Conservation (phyloP, 2,888 invertebrate species). For the Craniophora ligustri region DNA sequence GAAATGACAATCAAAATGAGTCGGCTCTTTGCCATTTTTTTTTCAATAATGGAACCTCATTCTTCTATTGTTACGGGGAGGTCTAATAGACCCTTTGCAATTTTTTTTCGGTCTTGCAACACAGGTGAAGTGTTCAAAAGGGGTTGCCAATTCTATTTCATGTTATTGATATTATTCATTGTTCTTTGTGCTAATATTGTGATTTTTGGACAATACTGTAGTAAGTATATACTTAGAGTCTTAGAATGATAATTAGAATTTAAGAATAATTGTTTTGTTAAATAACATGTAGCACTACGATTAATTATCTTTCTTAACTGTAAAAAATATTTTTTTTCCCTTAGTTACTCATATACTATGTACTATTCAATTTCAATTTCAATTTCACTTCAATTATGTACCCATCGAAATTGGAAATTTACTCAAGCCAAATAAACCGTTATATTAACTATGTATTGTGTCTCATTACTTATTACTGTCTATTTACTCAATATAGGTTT, state of each 20-base stretch:
- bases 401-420: no score
- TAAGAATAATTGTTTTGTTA: no score
- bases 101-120: slow-evolving; percentile 66
- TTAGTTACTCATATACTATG: no score
- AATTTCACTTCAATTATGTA: no score
- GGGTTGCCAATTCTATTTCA: slow-evolving; percentile 63
- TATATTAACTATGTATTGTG: no score
- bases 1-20: slow-evolving; percentile 72
- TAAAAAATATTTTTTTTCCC: no score
- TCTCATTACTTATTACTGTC: no score
- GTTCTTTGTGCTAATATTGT: slow-evolving; percentile 52
- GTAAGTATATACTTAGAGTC: neutral
- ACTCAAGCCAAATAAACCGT: no score
- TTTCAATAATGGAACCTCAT: slow-evolving; percentile 65
- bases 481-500: no score
- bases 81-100: slow-evolving; percentile 71
- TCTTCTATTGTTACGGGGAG: slow-evolving; percentile 76
- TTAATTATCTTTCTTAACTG: no score
- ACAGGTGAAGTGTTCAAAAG: slow-evolving; percentile 72
- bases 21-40: slow-evolving; percentile 76
- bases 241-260: neutral
- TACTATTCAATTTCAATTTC: no score
- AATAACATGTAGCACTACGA: no score
- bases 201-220: slow-evolving; percentile 30
- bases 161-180: slow-evolving; percentile 48